These are phyloP conservation scores for Cantharis rufa DNA, from an alignment of 2,888 invertebrate genomes.

Conservation along the genomic window DNA sequence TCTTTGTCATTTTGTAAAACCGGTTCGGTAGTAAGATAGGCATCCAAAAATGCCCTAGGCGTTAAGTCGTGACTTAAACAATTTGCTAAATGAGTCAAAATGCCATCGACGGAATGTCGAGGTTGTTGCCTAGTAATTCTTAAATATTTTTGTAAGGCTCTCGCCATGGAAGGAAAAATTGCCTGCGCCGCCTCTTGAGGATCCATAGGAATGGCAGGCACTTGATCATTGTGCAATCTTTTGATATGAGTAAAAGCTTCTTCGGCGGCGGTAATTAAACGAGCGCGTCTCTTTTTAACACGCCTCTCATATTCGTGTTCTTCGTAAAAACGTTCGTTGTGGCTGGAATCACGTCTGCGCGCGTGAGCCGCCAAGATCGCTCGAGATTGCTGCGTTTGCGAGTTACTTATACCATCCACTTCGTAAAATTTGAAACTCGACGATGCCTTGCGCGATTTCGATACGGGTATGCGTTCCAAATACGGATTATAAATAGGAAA, in stretches of 20 bases:
- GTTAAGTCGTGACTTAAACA: conserved; percentile 93
- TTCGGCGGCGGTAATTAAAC: conserved; percentile 91
- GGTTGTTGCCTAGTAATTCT: conserved; percentile 96
- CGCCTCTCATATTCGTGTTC: conserved; percentile 95
- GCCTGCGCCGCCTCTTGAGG: conserved; percentile 97
- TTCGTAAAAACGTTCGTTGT: conserved; percentile 97
- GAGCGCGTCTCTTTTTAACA: conserved; percentile 86
- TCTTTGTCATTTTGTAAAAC: conserved; percentile 86
- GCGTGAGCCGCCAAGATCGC: conserved; percentile 76
- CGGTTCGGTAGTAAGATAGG: conserved; percentile 84
- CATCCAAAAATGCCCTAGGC: conserved; percentile 93
- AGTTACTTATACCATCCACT: conserved; percentile 77
- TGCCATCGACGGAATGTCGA: conserved; percentile 91
- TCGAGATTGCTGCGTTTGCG: conserved; percentile 68
- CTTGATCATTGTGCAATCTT: conserved; percentile 72
- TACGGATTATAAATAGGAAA: conserved; percentile 98
- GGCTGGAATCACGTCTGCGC: conserved; percentile 85
- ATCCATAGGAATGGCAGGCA: conserved; percentile 85
- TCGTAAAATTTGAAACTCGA: conserved; percentile 96
- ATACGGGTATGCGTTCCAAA: conserved; percentile 86
- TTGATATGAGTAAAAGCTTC: conserved; percentile 98
- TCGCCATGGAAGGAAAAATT: conserved; percentile 95
- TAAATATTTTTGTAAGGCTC: conserved; percentile 94
- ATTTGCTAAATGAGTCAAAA: conserved; percentile 85
- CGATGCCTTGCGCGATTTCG: conserved; percentile 77